Conservation (phyloP, 2,113 vertebrate species). For the Astatotilapia flaviijosephi region DNA sequence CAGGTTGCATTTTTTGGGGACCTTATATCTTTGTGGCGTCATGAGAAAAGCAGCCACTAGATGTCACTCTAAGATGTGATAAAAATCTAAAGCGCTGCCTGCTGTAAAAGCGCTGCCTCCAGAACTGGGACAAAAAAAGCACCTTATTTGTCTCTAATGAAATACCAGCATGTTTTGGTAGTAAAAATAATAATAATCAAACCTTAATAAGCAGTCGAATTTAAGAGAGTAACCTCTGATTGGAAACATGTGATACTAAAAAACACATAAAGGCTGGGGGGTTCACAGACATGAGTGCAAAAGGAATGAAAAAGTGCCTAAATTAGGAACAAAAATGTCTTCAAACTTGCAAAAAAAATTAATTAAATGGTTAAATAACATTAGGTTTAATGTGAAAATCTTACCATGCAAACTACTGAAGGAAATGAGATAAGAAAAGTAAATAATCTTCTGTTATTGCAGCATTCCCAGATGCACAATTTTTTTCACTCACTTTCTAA, state of each 20-base stretch:
- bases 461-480: neutral
- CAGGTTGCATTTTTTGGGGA: neutral
- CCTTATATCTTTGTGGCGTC: neutral
- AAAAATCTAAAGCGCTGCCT: neutral
- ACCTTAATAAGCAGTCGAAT: neutral
- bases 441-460: neutral
- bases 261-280: neutral
- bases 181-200: neutral
- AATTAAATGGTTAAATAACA: neutral
- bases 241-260: neutral
- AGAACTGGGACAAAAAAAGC: neutral
- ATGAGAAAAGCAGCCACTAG: constrained; percentile 51
- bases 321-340: neutral
- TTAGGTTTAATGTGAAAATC: neutral
- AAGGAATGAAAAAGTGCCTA: neutral
- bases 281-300: neutral
- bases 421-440: neutral
- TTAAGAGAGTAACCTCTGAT: neutral
- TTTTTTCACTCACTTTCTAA: neutral
- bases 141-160: neutral
- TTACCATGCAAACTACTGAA: neutral
- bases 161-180: neutral
- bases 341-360: neutral
- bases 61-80: constrained; percentile 65
- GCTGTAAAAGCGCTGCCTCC: neutral